These are phyloP conservation scores for Drosophila melanogaster DNA, from an alignment of 1,140 invertebrate species.

Conservation along the genomic window DNA sequence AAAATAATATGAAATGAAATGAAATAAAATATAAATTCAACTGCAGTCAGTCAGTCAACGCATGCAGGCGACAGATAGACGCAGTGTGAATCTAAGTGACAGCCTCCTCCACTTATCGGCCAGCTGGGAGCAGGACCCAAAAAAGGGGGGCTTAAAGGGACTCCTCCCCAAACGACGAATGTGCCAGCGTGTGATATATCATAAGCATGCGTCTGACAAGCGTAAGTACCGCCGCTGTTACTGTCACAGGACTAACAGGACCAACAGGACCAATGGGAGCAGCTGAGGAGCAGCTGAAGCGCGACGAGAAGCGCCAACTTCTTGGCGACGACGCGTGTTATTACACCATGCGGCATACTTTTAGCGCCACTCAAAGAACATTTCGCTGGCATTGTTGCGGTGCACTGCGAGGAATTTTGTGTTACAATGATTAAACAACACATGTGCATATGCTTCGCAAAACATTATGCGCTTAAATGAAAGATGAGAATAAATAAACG, in stretches of 20 bases:
- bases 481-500: too few species aligned
- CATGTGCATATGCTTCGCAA: too few species aligned
- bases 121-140: constrained; percentile 22
- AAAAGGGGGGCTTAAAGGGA: constrained; percentile 2
- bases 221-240: constrained; percentile 77
- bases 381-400: constrained; percentile 50
- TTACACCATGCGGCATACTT: constrained; percentile 80
- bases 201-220: constrained; percentile 80
- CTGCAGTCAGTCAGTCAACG: constrained; percentile 62
- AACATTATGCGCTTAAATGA: too few species aligned
- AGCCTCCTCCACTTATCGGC: constrained; percentile 47
- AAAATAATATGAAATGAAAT: constrained; percentile 64
- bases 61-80: constrained; percentile 51
- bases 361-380: constrained; percentile 76
- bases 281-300: neutral
- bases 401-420: constrained; percentile 12
- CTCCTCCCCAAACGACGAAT: constrained; percentile 16
- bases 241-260: constrained; percentile 60
- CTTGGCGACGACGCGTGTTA: constrained; percentile 64
- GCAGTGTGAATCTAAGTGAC: constrained; percentile 58
- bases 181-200: constrained; percentile 65
- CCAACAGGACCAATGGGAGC: constrained; percentile 2
- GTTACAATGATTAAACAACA: neutral
- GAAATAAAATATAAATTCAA: constrained; percentile 59
- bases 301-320: constrained; percentile 25